Percentiles rank a stretch among this genome's conserved stretches.
These are phyloP conservation scores for Acipenser oxyrinchus DNA, from an alignment of 2,797 vertebrate species.

Conservation along the genomic window DNA sequence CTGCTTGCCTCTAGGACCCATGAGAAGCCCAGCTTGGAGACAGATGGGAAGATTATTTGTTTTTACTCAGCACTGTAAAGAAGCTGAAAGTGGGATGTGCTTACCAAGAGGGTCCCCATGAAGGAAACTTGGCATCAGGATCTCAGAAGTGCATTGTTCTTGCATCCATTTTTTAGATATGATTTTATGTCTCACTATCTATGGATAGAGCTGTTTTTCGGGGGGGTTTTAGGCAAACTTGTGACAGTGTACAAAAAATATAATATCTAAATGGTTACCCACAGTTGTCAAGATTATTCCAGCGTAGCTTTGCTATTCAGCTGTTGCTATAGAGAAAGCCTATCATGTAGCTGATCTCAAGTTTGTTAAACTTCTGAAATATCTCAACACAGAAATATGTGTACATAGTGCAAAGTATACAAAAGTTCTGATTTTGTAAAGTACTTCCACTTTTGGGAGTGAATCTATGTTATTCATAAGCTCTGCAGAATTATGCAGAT, in stretches of 20 bases:
- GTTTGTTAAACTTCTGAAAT: slow-evolving; percentile 19
- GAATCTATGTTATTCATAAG: too few relatives aligned
- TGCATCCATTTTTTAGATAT: slow-evolving; percentile 16
- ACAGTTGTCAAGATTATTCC: slow-evolving; percentile 9
- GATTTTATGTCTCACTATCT: not conserved
- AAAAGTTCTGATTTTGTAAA: slow-evolving; percentile 24
- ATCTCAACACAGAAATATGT: slow-evolving; percentile 26
- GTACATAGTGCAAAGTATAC: slow-evolving; percentile 24
- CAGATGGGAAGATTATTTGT: too few relatives aligned
- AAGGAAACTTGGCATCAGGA: slow-evolving; percentile 8
- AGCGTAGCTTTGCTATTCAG: slow-evolving; percentile 11
- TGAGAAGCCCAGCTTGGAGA: slow-evolving; percentile 3
- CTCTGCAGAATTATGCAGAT: not conserved
- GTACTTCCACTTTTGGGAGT: slow-evolving; percentile 19
- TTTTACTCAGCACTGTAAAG: too few relatives aligned
- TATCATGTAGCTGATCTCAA: slow-evolving; percentile 22
- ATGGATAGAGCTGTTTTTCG: too few relatives aligned
- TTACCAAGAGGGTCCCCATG: slow-evolving; percentile 11
- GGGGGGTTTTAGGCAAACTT: not conserved
- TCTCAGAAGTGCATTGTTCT: slow-evolving; percentile 10
- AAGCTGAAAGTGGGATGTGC: slow-evolving; percentile 1
- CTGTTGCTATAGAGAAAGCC: slow-evolving; percentile 29
- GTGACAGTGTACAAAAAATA: not conserved
- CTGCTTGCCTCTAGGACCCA: slow-evolving; percentile 9
- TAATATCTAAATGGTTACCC: not conserved